A percentile compares a stretch with the other conserved stretches of the same genome.
These are phyloP conservation scores for Petrolisthes cinctipes DNA, from an alignment of 2,888 invertebrate species.

Conservation along the genomic window DNA sequence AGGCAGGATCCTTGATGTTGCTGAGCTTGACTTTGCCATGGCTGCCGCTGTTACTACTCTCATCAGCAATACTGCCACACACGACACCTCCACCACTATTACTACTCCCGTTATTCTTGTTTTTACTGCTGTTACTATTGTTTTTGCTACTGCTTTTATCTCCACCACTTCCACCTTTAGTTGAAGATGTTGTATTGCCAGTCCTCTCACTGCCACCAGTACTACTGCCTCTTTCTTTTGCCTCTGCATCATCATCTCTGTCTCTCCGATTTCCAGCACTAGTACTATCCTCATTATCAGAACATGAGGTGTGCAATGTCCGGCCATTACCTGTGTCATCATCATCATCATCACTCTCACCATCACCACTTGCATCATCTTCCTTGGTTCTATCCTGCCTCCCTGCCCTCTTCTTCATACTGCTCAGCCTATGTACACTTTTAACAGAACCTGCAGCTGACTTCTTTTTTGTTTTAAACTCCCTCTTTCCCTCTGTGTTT, in stretches of 20 bases:
- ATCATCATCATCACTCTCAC: not conserved
- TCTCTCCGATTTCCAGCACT: not conserved
- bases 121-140: not conserved
- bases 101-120: not conserved
- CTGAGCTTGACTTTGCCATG: not conserved
- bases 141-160: not conserved
- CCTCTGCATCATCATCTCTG: conserved; percentile 2
- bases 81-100: not conserved
- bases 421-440: not conserved
- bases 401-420: not conserved
- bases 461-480: not conserved
- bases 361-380: not conserved
- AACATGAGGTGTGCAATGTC: conserved; percentile 2
- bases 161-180: not conserved
- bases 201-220: not conserved
- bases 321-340: not conserved
- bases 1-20: not conserved
- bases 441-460: not conserved
- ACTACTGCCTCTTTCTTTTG: not conserved
- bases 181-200: no score
- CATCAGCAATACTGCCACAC: not conserved
- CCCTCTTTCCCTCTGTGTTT: not conserved
- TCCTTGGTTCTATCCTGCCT: not conserved
- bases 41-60: not conserved
- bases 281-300: not conserved